Percentiles rank a stretch among this genome's conserved stretches.
These are phyloP conservation scores for Salarias fasciatus DNA, from an alignment of 2,797 vertebrate species.

Conservation along the genomic window DNA sequence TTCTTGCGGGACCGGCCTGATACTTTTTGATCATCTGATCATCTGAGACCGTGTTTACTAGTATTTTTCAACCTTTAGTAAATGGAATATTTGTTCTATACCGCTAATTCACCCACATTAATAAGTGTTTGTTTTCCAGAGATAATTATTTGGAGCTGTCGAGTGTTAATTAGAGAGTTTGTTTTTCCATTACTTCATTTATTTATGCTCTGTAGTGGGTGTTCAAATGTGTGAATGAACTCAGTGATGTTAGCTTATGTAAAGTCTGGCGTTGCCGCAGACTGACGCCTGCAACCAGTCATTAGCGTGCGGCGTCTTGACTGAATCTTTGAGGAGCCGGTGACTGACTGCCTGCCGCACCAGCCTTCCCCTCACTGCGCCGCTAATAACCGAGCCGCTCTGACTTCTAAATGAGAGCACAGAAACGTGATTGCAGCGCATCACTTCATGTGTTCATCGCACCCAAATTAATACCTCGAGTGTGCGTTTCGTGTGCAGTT, in stretches of 20 bases:
- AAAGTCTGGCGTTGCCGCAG: conserved; percentile 23
- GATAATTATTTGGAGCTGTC: conserved; percentile 46
- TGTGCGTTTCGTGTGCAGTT: conserved; percentile 1
- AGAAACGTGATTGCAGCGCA: conserved; percentile 4
- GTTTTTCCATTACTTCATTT: conserved; percentile 43
- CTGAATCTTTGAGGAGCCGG: conserved; percentile 14
- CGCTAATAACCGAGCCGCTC: not conserved
- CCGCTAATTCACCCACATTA: conserved; percentile 24
- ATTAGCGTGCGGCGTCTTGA: conserved; percentile 5
- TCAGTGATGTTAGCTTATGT: conserved; percentile 41
- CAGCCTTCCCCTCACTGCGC: not conserved
- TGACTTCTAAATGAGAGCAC: conserved; percentile 13
- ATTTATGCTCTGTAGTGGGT: conserved; percentile 39
- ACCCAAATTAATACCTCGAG: conserved; percentile 14
- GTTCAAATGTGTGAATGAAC: conserved; percentile 56
- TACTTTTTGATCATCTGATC: too few species aligned
- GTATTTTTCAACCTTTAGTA: too few species aligned
- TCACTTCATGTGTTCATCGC: conserved; percentile 8
- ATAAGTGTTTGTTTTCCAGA: conserved; percentile 45
- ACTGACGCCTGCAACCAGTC: conserved; percentile 21
- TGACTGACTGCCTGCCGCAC: not conserved
- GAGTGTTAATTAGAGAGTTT: conserved; percentile 55
- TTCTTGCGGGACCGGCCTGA: too few species aligned
- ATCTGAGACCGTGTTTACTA: too few species aligned
- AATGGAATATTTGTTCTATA: conserved; percentile 13